A percentile compares a stretch with the other conserved stretches of the same genome.
phyloP scores from a whole-genome alignment of 2,113 vertebrate species.

The Motacilla alba region DNA sequence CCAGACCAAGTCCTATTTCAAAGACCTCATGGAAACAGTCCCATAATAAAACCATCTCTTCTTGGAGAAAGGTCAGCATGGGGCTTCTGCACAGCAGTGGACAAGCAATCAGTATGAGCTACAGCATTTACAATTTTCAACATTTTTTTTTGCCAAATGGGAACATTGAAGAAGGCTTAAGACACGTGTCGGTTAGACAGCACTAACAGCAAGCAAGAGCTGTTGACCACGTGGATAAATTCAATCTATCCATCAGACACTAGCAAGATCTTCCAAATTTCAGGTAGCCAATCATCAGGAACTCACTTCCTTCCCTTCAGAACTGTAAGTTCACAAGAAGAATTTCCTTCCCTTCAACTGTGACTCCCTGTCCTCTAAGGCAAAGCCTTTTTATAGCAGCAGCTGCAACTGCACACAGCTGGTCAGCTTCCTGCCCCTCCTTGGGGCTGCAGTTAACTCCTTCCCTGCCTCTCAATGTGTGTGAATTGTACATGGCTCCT shows the following conservation, averaged over 20 bases:
- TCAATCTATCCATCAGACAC: background rate
- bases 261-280: background rate
- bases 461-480: background rate
- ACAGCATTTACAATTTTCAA: background rate
- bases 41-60: background rate
- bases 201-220: background rate
- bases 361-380: conserved; percentile 11
- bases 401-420: conserved; percentile 59
- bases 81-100: background rate
- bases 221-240: background rate
- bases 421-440: conserved; percentile 54
- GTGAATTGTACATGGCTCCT: background rate
- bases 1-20: background rate
- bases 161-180: background rate
- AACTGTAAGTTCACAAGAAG: conserved; percentile 1
- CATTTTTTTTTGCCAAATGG: background rate
- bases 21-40: background rate
- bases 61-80: background rate
- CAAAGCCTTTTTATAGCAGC: conserved; percentile 63
- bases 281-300: background rate
- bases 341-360: conserved; percentile 50
- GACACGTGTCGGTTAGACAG: background rate
- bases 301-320: conserved; percentile 32
- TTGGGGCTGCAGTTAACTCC: conserved; percentile 24
- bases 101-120: background rate